Percentiles rank a stretch among this genome's conserved stretches.
Evolutionary conservation across 2,113 vertebrate species (phyloP).

Genomic region (Orycteropus afer): DNA sequence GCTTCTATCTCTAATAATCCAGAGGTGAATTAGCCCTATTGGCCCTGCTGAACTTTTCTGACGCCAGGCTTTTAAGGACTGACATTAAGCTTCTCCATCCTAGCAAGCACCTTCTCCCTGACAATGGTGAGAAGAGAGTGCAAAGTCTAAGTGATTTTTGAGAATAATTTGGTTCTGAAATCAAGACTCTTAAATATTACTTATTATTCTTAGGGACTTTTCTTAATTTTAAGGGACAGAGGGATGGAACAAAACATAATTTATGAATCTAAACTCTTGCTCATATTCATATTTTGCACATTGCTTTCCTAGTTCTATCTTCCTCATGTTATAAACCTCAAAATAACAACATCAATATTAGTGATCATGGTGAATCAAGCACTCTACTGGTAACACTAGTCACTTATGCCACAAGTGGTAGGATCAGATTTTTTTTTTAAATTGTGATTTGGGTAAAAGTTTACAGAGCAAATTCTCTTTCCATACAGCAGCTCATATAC

Average conservation of each 20-base stretch:
- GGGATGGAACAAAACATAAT: too few species aligned
- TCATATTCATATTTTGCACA: too few species aligned
- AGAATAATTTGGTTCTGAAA: background rate
- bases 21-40: background rate
- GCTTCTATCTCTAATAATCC: background rate
- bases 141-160: background rate
- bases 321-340: background rate
- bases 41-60: fast-evolving
- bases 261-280: too few species aligned
- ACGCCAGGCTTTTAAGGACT: background rate
- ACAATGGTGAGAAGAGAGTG: background rate
- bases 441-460: too few species aligned
- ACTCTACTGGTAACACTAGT: background rate
- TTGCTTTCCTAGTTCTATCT: background rate
- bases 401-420: background rate
- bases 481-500: too few species aligned
- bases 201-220: too few species aligned
- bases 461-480: too few species aligned
- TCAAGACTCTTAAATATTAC: too few species aligned
- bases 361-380: background rate
- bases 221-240: too few species aligned
- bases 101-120: background rate
- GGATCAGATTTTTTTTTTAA: too few species aligned
- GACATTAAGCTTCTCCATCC: background rate
- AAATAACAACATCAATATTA: background rate